Evolutionary conservation across 2,113 vertebrate species (phyloP).

Genomic region (Silurus meridionalis): DNA sequence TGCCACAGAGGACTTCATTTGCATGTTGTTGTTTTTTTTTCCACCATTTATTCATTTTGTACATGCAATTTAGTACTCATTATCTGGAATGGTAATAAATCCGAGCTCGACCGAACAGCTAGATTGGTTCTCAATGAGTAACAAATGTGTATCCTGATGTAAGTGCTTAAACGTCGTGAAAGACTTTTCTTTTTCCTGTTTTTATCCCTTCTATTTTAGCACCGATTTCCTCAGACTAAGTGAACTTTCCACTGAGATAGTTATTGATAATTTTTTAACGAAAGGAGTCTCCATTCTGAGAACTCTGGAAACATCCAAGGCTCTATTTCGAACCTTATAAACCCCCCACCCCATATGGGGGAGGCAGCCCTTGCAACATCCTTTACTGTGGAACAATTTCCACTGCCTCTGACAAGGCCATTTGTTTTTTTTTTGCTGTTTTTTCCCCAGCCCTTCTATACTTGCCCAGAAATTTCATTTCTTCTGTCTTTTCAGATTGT

Average conservation of each 20-base stretch:
- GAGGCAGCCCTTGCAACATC: background rate
- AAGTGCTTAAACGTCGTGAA: background rate
- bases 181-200: background rate
- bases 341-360: background rate
- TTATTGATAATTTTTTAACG: background rate
- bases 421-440: background rate
- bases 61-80: background rate
- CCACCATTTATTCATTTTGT: background rate
- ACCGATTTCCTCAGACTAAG: background rate
- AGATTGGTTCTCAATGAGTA: background rate
- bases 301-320: too few relatives aligned
- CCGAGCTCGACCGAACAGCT: background rate
- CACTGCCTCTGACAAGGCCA: background rate
- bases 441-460: background rate
- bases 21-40: background rate
- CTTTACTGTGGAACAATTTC: background rate
- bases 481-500: background rate
- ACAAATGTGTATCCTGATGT: background rate
- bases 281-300: background rate
- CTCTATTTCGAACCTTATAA: background rate
- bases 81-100: background rate
- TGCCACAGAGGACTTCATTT: constrained; percentile 7
- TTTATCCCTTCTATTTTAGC: background rate
- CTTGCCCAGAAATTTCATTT: background rate
- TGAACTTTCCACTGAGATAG: background rate